Conservation (phyloP, 2,888 invertebrate genomes). For the Ochropleura leucogaster region DNA sequence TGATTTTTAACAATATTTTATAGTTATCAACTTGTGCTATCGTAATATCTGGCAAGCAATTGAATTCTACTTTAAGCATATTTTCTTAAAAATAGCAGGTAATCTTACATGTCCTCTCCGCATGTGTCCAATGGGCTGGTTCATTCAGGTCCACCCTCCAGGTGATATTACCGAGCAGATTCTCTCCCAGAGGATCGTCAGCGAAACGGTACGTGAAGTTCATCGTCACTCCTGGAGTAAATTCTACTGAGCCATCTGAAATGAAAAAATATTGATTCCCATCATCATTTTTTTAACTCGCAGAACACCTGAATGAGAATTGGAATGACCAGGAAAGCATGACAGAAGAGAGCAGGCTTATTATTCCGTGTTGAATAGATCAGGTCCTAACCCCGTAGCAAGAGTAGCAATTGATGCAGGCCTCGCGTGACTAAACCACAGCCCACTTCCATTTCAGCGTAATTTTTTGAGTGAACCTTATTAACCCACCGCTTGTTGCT, state of each 20-base stretch:
- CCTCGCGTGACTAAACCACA: no score
- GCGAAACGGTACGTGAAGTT: conserved; percentile 96
- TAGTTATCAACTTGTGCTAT: no score
- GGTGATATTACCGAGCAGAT: conserved; percentile 95
- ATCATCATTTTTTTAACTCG: not conserved
- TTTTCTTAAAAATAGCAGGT: not conserved
- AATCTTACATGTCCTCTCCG: conserved; percentile 95
- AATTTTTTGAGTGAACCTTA: no score
- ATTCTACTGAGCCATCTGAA: conserved; percentile 83
- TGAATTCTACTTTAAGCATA: not conserved
- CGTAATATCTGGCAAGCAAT: not conserved
- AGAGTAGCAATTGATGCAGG: no score
- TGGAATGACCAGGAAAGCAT: not conserved
- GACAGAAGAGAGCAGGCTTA: not conserved
- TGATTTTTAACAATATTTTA: no score
- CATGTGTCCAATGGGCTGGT: conserved; percentile 96
- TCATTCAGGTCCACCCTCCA: conserved; percentile 94
- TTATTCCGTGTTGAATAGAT: no score
- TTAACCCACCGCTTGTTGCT: no score
- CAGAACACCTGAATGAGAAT: not conserved
- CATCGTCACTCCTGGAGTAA: conserved; percentile 94
- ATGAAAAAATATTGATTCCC: not conserved
- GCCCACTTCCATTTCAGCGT: no score
- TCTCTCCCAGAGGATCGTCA: conserved; percentile 95
- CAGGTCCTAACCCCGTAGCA: no score